Conservation (phyloP, 1,140 invertebrate species). For the Palaemon carinicauda region DNA sequence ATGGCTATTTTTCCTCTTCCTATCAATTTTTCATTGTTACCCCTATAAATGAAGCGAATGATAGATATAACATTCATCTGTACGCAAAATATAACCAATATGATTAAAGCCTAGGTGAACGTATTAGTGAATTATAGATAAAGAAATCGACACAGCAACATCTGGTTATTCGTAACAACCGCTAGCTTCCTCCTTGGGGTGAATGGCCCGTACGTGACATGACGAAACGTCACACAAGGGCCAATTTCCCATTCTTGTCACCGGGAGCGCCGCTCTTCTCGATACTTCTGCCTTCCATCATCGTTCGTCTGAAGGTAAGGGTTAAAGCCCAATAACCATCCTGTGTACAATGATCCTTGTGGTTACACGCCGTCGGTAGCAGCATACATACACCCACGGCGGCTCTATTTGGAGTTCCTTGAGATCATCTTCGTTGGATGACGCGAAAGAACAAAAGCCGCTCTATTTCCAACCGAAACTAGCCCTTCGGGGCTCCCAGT, state of each 20-base stretch:
- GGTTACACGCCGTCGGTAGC: slow-evolving; percentile 6
- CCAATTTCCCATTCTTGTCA: neutral
- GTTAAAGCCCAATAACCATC: neutral
- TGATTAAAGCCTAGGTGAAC: neutral
- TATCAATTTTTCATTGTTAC: too few relatives aligned
- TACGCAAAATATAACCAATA: neutral
- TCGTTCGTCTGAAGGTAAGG: neutral
- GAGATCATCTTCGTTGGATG: slow-evolving; percentile 19
- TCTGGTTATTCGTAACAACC: neutral
- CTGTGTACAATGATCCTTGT: neutral
- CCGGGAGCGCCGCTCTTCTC: slow-evolving; percentile 19
- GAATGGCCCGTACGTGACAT: slow-evolving; percentile 51
- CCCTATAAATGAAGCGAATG: too few relatives aligned
- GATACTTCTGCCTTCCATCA: neutral
- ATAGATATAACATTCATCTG: too few relatives aligned
- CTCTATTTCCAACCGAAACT: neutral
- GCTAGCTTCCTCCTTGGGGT: slow-evolving; percentile 55
- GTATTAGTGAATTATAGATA: neutral
- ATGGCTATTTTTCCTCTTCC: too few relatives aligned
- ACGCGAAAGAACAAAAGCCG: neutral
- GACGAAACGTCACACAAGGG: neutral
- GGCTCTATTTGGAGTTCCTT: neutral
- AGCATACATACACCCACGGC: neutral
- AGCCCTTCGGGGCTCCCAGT: neutral
- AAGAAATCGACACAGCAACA: neutral